Percentiles rank a stretch among this genome's conserved stretches.
Evolutionary conservation across 2,113 vertebrate genomes (phyloP).

Genomic region (Microcebus tavaratra): DNA sequence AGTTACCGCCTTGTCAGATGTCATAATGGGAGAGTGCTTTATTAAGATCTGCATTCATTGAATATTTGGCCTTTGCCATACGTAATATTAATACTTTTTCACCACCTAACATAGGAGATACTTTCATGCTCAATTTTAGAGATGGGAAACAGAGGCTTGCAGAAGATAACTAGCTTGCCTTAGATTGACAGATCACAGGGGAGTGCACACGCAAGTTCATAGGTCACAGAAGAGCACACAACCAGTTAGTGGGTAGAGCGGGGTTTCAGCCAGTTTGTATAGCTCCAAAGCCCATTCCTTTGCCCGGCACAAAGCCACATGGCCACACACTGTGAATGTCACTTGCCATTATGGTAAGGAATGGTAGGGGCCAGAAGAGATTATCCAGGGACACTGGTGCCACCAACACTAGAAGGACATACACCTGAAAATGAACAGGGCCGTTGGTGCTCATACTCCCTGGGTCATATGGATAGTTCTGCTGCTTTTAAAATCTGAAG

Average conservation of each 20-base stretch:
- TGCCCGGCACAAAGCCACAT: neutral
- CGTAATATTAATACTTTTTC: neutral
- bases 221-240: neutral
- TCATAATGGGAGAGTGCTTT: neutral
- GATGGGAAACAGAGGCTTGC: neutral
- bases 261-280: neutral
- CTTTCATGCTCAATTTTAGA: neutral
- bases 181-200: neutral
- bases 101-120: neutral
- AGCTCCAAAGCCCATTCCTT: neutral
- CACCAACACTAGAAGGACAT: neutral
- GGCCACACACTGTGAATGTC: no score
- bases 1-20: neutral
- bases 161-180: neutral
- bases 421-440: neutral
- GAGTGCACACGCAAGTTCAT: no score
- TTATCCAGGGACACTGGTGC: neutral
- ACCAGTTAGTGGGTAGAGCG: neutral
- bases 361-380: neutral
- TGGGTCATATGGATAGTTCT: neutral
- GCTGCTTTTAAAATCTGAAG: neutral
- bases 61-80: no score
- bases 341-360: neutral
- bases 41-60: neutral
- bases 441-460: neutral